These are phyloP conservation scores for Chrysemys picta DNA, from an alignment of 2,113 vertebrate genomes.

Conservation along the genomic window DNA sequence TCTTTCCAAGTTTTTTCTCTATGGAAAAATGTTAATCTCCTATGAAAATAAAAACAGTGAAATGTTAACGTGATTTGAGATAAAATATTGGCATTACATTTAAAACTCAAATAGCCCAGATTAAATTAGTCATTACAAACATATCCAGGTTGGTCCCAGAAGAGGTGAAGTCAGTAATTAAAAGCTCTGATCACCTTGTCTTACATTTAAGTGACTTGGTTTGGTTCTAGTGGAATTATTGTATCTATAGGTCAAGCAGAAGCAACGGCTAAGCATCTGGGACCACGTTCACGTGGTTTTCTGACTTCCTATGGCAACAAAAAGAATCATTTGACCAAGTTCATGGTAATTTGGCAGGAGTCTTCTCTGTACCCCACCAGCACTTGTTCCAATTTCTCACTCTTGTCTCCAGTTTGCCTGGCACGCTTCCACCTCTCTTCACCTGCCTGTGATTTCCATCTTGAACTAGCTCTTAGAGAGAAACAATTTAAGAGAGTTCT, in stretches of 20 bases:
- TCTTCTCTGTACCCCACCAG: not conserved
- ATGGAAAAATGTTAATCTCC: not conserved
- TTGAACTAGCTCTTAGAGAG: not conserved
- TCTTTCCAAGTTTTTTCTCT: not conserved
- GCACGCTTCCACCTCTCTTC: not conserved
- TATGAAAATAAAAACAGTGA: not conserved
- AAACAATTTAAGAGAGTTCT: not conserved
- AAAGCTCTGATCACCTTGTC: not conserved
- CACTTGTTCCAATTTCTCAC: not conserved
- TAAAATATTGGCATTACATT: not conserved
- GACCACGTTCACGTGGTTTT: not conserved
- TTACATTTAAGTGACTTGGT: not conserved
- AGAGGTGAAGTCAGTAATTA: not conserved
- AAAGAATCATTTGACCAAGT: not conserved
- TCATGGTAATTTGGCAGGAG: not conserved
- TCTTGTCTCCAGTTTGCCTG: not conserved
- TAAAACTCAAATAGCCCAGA: not conserved
- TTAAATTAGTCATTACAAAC: fast-evolving
- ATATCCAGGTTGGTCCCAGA: not conserved
- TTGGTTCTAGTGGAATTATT: not conserved
- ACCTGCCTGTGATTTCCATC: not conserved
- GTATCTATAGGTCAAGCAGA: not conserved
- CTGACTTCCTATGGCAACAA: not conserved
- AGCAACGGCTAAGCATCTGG: not conserved
- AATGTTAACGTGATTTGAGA: fast-evolving